A percentile compares a stretch with the other conserved stretches of the same genome.
phyloP scores from a whole-genome alignment of 1,140 invertebrate genomes.

The Drosophila yakuba region DNA sequence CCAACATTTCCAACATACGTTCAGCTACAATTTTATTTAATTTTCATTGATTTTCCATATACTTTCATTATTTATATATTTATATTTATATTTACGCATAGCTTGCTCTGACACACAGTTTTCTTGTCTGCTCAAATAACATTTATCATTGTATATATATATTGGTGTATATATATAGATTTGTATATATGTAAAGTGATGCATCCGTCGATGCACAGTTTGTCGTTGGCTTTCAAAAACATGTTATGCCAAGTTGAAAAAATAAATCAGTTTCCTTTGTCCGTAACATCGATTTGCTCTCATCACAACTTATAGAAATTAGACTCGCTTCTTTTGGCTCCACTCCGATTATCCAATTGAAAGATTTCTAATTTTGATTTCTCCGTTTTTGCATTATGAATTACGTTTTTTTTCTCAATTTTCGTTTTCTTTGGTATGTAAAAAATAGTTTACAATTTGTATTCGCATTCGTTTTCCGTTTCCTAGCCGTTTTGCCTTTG shows the following conservation, averaged over 20 bases:
- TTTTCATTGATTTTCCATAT: conserved; percentile 47
- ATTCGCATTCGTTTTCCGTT: conserved; percentile 33
- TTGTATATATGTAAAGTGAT: conserved; percentile 66
- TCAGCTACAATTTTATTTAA: conserved; percentile 63
- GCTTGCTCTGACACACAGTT: conserved; percentile 60
- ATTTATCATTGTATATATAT: conserved; percentile 64
- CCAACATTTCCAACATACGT: conserved; percentile 67
- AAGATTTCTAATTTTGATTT: conserved; percentile 58
- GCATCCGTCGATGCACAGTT: conserved; percentile 53
- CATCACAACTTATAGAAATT: conserved; percentile 81
- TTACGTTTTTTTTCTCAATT: conserved; percentile 14
- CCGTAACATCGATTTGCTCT: conserved; percentile 66
- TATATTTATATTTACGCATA: conserved; percentile 74
- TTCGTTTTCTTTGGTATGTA: conserved; percentile 60
- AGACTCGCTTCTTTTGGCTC: conserved; percentile 53
- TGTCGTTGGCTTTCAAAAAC: conserved; percentile 70
- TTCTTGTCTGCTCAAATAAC: conserved; percentile 74
- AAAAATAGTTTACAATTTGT: conserved; percentile 82
- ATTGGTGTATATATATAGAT: conserved; percentile 65
- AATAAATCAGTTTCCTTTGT: conserved; percentile 79
- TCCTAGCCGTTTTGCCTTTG: conserved; percentile 36
- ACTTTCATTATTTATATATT: conserved; percentile 53
- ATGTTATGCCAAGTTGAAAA: conserved; percentile 69
- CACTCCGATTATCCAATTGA: conserved; percentile 33
- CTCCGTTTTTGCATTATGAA: conserved; percentile 11